Evolutionary conservation across 2,113 vertebrate species (phyloP).

Genomic region (Lagopus leucura): DNA sequence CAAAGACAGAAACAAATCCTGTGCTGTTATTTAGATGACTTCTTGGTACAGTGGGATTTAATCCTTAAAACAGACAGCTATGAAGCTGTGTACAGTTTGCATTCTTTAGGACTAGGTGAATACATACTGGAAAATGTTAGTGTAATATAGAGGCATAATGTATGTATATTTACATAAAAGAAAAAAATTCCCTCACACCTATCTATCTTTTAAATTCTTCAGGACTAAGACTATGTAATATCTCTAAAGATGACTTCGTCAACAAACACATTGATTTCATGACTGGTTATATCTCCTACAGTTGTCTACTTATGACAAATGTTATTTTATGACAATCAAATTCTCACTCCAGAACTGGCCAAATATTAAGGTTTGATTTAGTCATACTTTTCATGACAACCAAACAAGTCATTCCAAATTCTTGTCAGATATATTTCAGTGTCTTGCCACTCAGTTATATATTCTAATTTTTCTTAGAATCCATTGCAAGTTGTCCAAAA

Average conservation of each 20-base stretch:
- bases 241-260: neutral
- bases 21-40: neutral
- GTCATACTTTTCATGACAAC: neutral
- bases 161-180: neutral
- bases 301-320: neutral
- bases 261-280: neutral
- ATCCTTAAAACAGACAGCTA: neutral
- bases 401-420: neutral
- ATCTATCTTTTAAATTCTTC: neutral
- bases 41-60: neutral
- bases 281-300: neutral
- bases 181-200: too few relatives aligned
- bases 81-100: neutral
- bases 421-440: neutral
- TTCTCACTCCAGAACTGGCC: neutral
- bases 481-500: neutral
- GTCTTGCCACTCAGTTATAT: neutral
- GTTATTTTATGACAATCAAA: neutral
- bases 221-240: neutral
- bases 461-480: neutral
- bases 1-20: neutral
- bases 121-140: neutral
- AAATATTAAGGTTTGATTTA: neutral
- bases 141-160: neutral
- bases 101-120: neutral